Percentiles rank a stretch among this genome's conserved stretches.
phyloP scores from a whole-genome alignment of 2,888 invertebrate species.

The Allophyes oxyacanthae region DNA sequence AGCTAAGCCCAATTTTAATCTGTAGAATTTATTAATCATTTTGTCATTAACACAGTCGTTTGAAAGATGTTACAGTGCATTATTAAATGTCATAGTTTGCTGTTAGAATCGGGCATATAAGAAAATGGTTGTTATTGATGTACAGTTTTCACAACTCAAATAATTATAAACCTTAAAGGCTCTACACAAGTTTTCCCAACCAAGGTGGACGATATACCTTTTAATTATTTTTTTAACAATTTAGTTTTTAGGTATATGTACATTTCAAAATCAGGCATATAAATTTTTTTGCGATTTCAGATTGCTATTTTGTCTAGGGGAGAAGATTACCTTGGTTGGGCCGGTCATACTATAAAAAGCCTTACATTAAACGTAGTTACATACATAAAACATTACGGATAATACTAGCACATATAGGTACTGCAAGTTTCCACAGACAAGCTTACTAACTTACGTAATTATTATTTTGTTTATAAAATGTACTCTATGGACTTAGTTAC shows the following conservation, averaged over 20 bases:
- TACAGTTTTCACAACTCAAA: conserved; percentile 5
- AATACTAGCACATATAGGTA: conserved; percentile 11
- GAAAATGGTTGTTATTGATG: conserved; percentile 6
- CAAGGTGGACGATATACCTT: not conserved
- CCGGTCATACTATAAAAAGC: too few species aligned
- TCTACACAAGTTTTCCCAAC: not conserved
- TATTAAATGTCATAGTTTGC: not conserved
- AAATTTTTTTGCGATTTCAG: too few species aligned
- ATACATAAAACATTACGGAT: too few species aligned
- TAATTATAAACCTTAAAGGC: not conserved
- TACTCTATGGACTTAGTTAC: conserved; percentile 72
- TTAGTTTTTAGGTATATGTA: too few species aligned
- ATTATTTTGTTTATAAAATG: conserved; percentile 64
- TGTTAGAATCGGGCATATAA: not conserved
- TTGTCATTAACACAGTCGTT: too few species aligned
- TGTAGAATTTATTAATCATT: too few species aligned
- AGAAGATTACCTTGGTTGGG: too few species aligned
- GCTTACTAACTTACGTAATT: conserved; percentile 57
- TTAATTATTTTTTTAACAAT: not conserved
- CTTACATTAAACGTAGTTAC: too few species aligned
- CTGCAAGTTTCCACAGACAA: conserved; percentile 68
- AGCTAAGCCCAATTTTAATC: not conserved
- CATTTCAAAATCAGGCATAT: too few species aligned
- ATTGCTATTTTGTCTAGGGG: too few species aligned
- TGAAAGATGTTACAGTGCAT: too few species aligned